phyloP scores from a whole-genome alignment of 2,113 vertebrate species.

The Entomyzon cyanotis region DNA sequence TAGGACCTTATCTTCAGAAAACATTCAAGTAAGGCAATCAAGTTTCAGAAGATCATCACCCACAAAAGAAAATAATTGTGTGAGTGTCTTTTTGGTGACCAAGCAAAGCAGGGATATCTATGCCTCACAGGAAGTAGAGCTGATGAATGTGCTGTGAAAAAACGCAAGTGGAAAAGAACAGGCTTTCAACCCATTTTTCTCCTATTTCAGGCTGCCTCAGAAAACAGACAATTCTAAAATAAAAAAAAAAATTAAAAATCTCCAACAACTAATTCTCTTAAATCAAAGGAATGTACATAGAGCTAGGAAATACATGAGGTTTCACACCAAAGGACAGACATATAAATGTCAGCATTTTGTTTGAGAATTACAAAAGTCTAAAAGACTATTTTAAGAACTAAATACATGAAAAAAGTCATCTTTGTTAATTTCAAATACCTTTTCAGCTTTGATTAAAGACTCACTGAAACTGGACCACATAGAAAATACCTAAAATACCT shows the following conservation, averaged over 20 bases:
- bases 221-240: not conserved
- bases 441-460: not conserved
- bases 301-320: not conserved
- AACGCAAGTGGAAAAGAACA: fast-evolving
- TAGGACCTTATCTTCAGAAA: conserved; percentile 5
- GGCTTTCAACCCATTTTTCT: not conserved
- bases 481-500: not conserved
- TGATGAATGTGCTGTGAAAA: not conserved
- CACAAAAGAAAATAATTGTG: not conserved
- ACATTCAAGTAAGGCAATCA: not conserved
- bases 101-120: not conserved
- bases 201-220: not conserved
- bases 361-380: not conserved
- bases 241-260: not conserved
- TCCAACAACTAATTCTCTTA: not conserved
- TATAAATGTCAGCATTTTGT: not conserved
- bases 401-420: not conserved
- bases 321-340: not conserved
- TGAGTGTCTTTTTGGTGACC: not conserved
- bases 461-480: not conserved
- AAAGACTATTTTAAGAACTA: not conserved
- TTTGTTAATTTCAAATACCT: not conserved
- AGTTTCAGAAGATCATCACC: not conserved
- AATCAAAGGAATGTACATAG: not conserved
- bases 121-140: not conserved